Evolutionary conservation across 2,113 vertebrate genomes (phyloP), one percentile per base, ranked within the genome.

Genomic region (Peromyscus leucopus): DNA sequence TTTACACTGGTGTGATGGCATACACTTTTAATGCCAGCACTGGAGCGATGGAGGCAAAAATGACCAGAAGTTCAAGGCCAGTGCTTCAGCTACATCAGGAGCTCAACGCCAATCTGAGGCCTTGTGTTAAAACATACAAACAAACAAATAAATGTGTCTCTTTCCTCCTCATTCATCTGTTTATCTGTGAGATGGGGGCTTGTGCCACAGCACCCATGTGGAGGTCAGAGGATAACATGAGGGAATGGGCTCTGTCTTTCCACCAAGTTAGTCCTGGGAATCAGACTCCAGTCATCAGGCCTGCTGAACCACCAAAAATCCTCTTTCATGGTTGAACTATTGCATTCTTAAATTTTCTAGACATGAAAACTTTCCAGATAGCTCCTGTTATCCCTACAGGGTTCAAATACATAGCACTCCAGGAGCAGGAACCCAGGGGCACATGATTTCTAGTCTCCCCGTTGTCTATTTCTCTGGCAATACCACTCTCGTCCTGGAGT

Each of bases 271-370:
- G 83, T 85, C 24, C 59, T 31, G 8, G 31, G 10, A 48, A 48
- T 28, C 39, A 17, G 28, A 46, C 24, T 85, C 57, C 3, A 24
- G 3, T 31, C 19, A 46, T 24, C 42, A 31, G 63, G 61, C 63
- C 31, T 28, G 17, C 26, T 13, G 16, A 48, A 28, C 8, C 5
- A 19, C 59, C 57, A 33, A 89, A n/a, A 89, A 65, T 28, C 48
- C 36, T 91, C n/a, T 78, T 93, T 63, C 78, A 69, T 65, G 31
- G 1, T 12, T 89, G 51, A 95, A 75, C n/a, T 17, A 7, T 75
- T 63, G 65, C 15, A 10, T 79, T 90, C 48, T 83, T 33, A 82
- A 92, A 76, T n/a, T 61, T 63, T 96, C 93, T 93, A 80, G 39
- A 13, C 55, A 59, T 28, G n/a, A 51, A 90, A 89, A 71, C 22